Percentiles rank a stretch among this genome's conserved stretches.
Evolutionary conservation across 2,888 invertebrate species (phyloP).

Genomic region (Eutolmus rufibarbis): DNA sequence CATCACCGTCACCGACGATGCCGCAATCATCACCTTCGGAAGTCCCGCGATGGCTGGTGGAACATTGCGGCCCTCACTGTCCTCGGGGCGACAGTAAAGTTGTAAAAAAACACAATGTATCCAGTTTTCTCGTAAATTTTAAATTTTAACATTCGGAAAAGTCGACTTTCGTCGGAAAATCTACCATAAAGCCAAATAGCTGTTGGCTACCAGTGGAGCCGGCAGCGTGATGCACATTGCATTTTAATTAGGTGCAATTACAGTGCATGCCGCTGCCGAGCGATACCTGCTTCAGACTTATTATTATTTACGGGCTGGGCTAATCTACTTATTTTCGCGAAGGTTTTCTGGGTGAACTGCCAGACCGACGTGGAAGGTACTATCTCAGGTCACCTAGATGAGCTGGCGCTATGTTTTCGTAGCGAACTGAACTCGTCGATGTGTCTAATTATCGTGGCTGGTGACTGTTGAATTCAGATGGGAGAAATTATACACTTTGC

Average conservation of each 20-base stretch:
- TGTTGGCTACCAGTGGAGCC: not conserved
- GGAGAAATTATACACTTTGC: not conserved
- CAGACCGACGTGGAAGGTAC: not conserved
- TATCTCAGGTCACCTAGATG: not conserved
- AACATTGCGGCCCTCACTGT: not conserved
- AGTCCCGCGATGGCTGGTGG: slow-evolving; percentile 28
- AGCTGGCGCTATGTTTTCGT: not conserved
- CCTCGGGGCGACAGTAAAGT: not conserved
- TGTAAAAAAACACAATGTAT: not conserved
- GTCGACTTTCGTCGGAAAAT: not conserved
- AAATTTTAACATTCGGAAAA: not conserved
- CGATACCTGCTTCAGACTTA: not conserved
- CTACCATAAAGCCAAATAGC: not conserved
- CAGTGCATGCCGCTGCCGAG: not conserved
- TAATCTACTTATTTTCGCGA: not conserved
- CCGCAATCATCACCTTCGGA: not conserved
- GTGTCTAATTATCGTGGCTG: not conserved
- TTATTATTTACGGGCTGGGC: not conserved
- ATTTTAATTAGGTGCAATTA: not conserved
- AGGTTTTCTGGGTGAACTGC: not conserved
- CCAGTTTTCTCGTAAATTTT: not conserved
- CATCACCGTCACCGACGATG: not conserved
- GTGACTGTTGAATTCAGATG: not conserved
- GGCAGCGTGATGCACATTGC: not conserved
- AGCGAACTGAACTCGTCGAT: not conserved